These are phyloP conservation scores for Allygus modestus DNA, from an alignment of 2,888 invertebrate species.

Conservation along the genomic window DNA sequence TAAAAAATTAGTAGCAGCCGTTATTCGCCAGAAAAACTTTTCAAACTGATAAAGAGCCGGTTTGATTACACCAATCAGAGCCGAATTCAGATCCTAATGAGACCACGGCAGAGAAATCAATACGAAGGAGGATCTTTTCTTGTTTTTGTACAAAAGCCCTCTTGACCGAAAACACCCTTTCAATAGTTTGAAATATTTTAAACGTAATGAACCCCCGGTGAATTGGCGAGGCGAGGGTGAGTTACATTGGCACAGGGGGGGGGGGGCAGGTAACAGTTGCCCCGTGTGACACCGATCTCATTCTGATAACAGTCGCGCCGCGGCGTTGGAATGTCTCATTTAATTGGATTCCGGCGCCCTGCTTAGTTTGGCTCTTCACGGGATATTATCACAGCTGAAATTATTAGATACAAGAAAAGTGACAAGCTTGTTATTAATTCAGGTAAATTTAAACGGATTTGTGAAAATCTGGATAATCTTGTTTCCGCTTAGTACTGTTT, in stretches of 20 bases:
- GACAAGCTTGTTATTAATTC: neutral
- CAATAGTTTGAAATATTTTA: constrained; percentile 4
- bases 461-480: no score
- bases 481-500: no score
- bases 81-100: constrained; percentile 1
- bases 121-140: neutral
- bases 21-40: neutral
- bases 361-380: constrained; percentile 22
- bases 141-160: neutral
- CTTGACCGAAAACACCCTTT: constrained; percentile 6
- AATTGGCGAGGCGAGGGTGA: neutral
- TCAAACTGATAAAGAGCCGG: neutral
- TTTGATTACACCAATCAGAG: neutral
- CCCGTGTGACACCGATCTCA: constrained; percentile 26
- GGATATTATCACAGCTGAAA: constrained; percentile 29
- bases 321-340: constrained; percentile 42
- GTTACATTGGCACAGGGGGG: no score
- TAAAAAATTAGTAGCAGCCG: no score
- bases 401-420: neutral
- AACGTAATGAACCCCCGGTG: constrained; percentile 2
- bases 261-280: constrained; percentile 17
- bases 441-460: neutral
- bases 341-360: constrained; percentile 41
- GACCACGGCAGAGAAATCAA: neutral
- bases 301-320: constrained; percentile 33